A percentile compares a stretch with the other conserved stretches of the same genome.
Evolutionary conservation across 2,113 vertebrate species (phyloP).

Genomic region (Channa maculata): DNA sequence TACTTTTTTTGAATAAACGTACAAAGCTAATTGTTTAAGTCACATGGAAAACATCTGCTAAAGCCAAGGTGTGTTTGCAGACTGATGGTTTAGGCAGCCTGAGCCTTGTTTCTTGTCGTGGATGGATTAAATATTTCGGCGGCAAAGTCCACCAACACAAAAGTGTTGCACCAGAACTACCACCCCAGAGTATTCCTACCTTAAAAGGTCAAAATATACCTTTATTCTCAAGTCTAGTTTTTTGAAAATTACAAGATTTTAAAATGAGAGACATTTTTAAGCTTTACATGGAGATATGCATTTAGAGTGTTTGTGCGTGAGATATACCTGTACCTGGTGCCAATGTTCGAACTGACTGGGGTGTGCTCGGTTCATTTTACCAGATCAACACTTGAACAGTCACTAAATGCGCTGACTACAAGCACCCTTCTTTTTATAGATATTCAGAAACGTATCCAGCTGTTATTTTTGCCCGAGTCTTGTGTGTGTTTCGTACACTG

Average conservation of each 20-base stretch:
- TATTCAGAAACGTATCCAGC: constrained; percentile 59
- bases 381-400: constrained; percentile 63
- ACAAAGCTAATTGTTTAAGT: neutral
- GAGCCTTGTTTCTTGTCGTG: constrained; percentile 15
- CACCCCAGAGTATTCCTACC: constrained; percentile 61
- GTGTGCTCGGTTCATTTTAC: constrained; percentile 46
- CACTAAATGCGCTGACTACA: constrained; percentile 23
- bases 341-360: constrained; percentile 45
- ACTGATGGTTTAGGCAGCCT: neutral
- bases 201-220: constrained; percentile 42
- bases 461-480: constrained; percentile 58
- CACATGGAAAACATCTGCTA: neutral
- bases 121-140: neutral
- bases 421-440: constrained; percentile 50
- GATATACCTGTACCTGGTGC: constrained; percentile 55
- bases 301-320: constrained; percentile 64
- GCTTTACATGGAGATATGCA: constrained; percentile 74
- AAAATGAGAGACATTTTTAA: constrained; percentile 68
- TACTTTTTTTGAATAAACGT: neutral
- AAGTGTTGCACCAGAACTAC: constrained; percentile 41
- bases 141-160: neutral
- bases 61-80: constrained; percentile 3
- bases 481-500: constrained; percentile 56
- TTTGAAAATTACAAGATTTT: constrained; percentile 71
- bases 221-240: constrained; percentile 68